Evolutionary conservation across 1,140 invertebrate species (phyloP), one percentile per base, ranked within the genome.

Genomic region (Idris sp.): DNA sequence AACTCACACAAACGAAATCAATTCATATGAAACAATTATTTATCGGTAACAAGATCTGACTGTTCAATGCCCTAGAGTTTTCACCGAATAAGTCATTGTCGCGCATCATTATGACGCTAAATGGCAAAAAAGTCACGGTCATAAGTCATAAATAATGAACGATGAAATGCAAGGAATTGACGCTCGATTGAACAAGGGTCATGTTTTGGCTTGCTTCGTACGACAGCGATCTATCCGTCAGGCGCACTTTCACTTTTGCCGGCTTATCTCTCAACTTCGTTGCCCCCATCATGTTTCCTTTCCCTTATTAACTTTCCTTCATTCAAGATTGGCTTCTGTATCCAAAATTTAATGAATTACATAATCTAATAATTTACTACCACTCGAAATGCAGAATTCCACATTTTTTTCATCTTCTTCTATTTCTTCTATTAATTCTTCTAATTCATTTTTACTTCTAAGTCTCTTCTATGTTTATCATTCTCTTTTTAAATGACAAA

Each of bases 181-280:
- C 26, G 43, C n/a, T 28, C 30, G 13, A 19, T 46, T 30, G 9
- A 30, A 28, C 62, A 28, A 49, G 22, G 62, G 74, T 67, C 67
- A 58, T 38, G 28, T 69, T 40, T 56, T 25, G 26, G 14, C 36
- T 61, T 51, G 54, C 14, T 18, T 13, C 16, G 9, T 33, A 43
- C 41, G 54, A 25, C 73, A 40, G 51, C 61, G 54, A 58, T 74
- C 77, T 72, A 67, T 64, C 68, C 77, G 59, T 62, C 75, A 74
- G 72, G 74, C 49, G 56, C 73, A 83, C 82, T 84, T 84, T 84
- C 81, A 84, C 82, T 84, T 78, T 48, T 71, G 9, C 41, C 40
- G 48, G 65, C 76, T 77, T 79, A 79, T 76, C 74, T 77, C 74
- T 61, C 79, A 74, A 71, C 69, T 71, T 30, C 59, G 65, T 61